Evolutionary conservation across 2,113 vertebrate species (phyloP).

Genomic region (Sakesphorus luctuosus): DNA sequence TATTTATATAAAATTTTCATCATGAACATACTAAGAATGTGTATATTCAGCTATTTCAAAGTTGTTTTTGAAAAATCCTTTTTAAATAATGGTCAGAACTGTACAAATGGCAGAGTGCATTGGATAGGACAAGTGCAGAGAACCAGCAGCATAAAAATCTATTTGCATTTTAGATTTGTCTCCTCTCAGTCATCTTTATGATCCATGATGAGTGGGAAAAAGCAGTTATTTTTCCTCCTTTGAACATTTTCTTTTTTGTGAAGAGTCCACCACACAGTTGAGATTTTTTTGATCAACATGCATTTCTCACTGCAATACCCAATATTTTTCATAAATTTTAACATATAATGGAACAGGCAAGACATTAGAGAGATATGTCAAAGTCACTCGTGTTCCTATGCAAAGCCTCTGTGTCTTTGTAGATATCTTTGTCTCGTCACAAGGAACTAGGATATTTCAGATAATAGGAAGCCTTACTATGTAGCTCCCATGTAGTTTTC

Average conservation of each 20-base stretch:
- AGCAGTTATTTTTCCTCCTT: rapidly evolving
- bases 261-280: rapidly evolving
- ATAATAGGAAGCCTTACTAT: background rate
- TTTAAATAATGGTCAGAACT: background rate
- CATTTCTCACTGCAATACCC: background rate
- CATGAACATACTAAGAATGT: background rate
- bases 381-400: background rate
- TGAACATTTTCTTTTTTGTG: background rate
- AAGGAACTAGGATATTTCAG: background rate
- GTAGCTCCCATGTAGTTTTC: background rate
- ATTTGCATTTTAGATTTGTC: background rate
- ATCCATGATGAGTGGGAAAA: background rate
- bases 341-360: background rate
- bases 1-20: background rate
- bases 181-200: background rate
- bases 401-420: background rate
- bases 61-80: background rate
- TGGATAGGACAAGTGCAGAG: background rate
- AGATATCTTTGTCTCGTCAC: background rate
- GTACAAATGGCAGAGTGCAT: background rate
- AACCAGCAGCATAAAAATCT: background rate
- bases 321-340: background rate
- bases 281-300: background rate
- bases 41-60: background rate
- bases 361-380: background rate